Conservation (phyloP, 2,113 vertebrate genomes). For the Holacanthus passer region DNA sequence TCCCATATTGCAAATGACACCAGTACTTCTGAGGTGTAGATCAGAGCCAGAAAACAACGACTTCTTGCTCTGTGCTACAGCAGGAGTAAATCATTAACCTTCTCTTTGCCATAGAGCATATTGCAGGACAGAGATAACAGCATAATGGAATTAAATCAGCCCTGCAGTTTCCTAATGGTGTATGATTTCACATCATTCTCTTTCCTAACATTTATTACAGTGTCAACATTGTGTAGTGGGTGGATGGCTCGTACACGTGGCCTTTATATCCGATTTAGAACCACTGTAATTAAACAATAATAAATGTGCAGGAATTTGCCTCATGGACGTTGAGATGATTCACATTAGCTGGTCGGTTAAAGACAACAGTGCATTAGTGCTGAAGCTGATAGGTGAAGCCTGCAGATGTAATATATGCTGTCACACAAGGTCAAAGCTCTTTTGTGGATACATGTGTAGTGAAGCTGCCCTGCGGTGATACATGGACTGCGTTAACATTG, state of each 20-base stretch:
- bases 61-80: conserved; percentile 2
- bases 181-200: conserved; percentile 20
- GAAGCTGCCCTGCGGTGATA: conserved; percentile 39
- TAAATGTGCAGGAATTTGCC: conserved; percentile 43
- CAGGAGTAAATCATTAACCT: conserved; percentile 33
- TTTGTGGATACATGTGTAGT: conserved; percentile 51
- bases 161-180: conserved; percentile 35
- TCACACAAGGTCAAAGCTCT: conserved; percentile 63
- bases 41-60: background rate
- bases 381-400: conserved; percentile 35
- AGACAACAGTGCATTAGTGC: conserved; percentile 31
- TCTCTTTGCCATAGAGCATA: conserved; percentile 26
- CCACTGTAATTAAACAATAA: conserved; percentile 49
- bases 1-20: background rate
- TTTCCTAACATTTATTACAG: conserved; percentile 42
- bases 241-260: background rate
- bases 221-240: conserved; percentile 39
- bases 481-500: conserved; percentile 6
- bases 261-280: conserved; percentile 52
- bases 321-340: background rate
- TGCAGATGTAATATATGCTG: background rate
- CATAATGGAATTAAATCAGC: conserved; percentile 46
- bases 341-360: conserved; percentile 27
- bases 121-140: conserved; percentile 50
- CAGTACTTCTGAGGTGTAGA: background rate